Base-by-base conservation (phyloP, 2,888 invertebrate species). In the Alitta virens region DNA sequence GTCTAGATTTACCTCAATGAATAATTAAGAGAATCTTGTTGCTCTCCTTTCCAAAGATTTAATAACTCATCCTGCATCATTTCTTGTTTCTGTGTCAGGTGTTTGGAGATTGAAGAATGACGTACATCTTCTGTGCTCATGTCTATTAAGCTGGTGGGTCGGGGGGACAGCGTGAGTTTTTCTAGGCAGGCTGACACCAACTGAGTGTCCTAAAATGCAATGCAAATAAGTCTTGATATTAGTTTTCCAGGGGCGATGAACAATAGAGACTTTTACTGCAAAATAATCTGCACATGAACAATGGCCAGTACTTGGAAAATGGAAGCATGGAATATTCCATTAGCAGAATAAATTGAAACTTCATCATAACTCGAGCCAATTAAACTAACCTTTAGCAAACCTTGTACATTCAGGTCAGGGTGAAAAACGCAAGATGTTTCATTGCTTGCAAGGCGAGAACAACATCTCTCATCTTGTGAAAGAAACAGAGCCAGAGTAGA, bases 81-180 rank as follows among this genome's bases (percentile, higher is more conserved):
- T 50, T 74, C 72, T 56, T 74, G 69, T 26, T 71, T 63, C 23
- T 70, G 69, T 16, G 70, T 50, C 1, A 67, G 59, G 66, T 76
- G 76, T n/a, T 72, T 70, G 55, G 69, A 71, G 1, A 63, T 38
- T n/a, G 70, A 69, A 1, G 77, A 74, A 63, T 75, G 75, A 43
- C 68, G 71, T n/a, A 78, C 73, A 23, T 74, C 72, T 12, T 72
- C 62, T 24, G 65, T 70, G 14, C 72, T 67, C 56, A 77, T 65
- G 56, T 78, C 75, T n/a, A 77, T 71, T 14, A 77, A 66, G n/a
- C 75, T 73, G 18, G 75, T 74, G 0, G 78, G 78, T 59, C 73
- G 77, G 18, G 46, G 46, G n/a, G 33, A 33, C 33, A 33, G 33
- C 5, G 33, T 33, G 7, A 33, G 33, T 12, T 33, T 33, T 12